These are phyloP conservation scores for Desmophyllum pertusum DNA, from an alignment of 92 coral and sea anemone genomes.

Conservation along the genomic window DNA sequence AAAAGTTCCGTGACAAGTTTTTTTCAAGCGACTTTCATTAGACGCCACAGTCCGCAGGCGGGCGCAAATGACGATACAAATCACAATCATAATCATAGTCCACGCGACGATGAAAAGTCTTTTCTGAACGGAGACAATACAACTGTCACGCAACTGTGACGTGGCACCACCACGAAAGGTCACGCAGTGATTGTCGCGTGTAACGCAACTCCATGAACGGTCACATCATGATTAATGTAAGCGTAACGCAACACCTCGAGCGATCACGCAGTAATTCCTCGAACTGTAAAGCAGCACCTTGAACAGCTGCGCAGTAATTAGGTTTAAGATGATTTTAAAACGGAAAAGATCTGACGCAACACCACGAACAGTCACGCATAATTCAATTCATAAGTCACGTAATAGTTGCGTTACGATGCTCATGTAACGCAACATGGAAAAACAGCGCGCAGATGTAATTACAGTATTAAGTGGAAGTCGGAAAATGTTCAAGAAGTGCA, in stretches of 20 bases:
- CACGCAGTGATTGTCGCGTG: neutral
- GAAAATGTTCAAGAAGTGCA: neutral
- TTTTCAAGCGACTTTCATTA: slow-evolving; percentile 32
- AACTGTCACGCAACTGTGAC: neutral
- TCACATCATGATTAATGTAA: neutral
- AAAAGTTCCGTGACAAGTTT: slow-evolving; percentile 56
- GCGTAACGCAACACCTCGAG: neutral
- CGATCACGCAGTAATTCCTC: neutral
- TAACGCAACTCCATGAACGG: neutral
- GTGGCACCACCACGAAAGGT: neutral
- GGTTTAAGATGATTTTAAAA: too few species aligned
- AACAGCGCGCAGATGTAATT: too few species aligned
- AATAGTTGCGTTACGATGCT: neutral
- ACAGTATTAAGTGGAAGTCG: neutral
- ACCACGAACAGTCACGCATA: neutral
- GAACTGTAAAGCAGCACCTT: neutral
- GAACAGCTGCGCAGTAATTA: too few species aligned
- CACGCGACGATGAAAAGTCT: neutral
- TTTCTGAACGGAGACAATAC: slow-evolving; percentile 20
- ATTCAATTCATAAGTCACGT: too few species aligned
- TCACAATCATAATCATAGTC: slow-evolving; percentile 14
- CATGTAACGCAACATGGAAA: neutral
- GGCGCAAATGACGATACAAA: neutral
- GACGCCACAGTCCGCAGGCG: slow-evolving; percentile 30
- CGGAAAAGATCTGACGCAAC: too few species aligned